Evolutionary conservation across 2,888 invertebrate genomes (phyloP).

Genomic region (Sinelater perroti): DNA sequence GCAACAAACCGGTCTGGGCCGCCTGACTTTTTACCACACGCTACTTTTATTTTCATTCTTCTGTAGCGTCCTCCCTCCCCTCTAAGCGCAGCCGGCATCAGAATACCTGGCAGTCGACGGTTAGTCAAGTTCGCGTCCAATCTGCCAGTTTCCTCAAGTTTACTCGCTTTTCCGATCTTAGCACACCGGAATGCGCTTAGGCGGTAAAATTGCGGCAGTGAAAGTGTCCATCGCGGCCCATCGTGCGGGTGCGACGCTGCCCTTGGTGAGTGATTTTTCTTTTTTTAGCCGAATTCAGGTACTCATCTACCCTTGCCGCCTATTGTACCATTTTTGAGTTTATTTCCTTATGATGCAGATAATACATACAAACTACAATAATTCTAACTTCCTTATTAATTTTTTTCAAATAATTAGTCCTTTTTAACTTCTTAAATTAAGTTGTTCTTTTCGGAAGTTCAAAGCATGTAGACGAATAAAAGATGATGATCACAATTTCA

Average conservation of each 20-base stretch:
- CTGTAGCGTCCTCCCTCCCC: conserved; percentile 37
- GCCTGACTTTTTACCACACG: conserved; percentile 45
- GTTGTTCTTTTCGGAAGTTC: too few relatives aligned
- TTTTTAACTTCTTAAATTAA: too few relatives aligned
- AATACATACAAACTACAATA: too few relatives aligned
- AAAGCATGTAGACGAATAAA: too few relatives aligned
- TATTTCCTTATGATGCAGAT: too few relatives aligned
- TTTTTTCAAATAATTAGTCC: too few relatives aligned
- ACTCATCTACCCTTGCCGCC: too few relatives aligned
- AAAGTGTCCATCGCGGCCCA: conserved; percentile 32
- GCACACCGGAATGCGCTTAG: not conserved
- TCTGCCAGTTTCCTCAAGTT: conserved; percentile 37
- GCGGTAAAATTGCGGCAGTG: conserved; percentile 24
- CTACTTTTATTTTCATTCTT: conserved; percentile 48
- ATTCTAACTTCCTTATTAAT: too few relatives aligned
- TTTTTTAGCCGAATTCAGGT: too few relatives aligned
- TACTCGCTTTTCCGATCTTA: conserved; percentile 25
- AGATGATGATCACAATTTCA: too few relatives aligned
- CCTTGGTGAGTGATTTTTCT: not conserved
- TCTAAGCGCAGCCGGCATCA: conserved; percentile 40
- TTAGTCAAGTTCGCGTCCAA: conserved; percentile 39
- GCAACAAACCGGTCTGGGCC: conserved; percentile 44
- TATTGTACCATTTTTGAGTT: too few relatives aligned
- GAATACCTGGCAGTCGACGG: conserved; percentile 44
- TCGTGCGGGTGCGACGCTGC: not conserved